Base-by-base conservation (phyloP, 2,888 invertebrate genomes). In the Cephalotes varians region DNA sequence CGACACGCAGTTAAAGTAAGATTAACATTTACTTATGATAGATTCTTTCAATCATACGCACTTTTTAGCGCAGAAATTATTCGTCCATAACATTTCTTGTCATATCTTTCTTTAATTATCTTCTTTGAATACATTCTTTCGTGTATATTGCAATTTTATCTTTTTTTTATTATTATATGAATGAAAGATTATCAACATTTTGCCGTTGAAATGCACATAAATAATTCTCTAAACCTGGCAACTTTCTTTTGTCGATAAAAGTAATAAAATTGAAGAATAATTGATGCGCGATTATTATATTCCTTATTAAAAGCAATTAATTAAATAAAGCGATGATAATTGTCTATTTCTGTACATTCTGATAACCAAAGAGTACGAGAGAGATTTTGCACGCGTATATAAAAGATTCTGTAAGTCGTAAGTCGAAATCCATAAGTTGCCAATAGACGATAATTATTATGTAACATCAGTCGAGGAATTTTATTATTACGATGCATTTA, bases 251-350 rank as follows among this genome's bases (percentile, higher is more conserved):
- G 60, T n/a, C 44, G 44, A 58, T 31, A 15, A 44, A 28, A 31
- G 28, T 58, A 73, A 44, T 28, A 12, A 72, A 58, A 72, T 73
- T 44, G 58, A 18, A 28, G n/a, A 40, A 44, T 73, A 31, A 58
- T 44, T 31, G n/a, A 15, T 10, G 37, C 5, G n/a, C n/a, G 21
- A 21, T 72, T 10, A 73, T 72, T 56, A n/a, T n/a, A n/a, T n/a
- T n/a, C n/a, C n/a, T n/a, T n/a, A 56, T n/a, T 31, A 31, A 44
- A 31, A 34, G 31, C 10, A 60, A 34, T 60, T n/a, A n/a, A n/a
- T n/a, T n/a, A n/a, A n/a, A n/a, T n/a, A n/a, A n/a, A n/a, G n/a
- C 21, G 21, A n/a, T 5, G 44, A 37, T 73, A 60, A 21, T 31
- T 7, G n/a, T n/a, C n/a, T 44, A 4, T 58, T 44, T 12, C 15